Evolutionary conservation across 2,888 invertebrate species (phyloP).

Genomic region (Diarsia brunnea): DNA sequence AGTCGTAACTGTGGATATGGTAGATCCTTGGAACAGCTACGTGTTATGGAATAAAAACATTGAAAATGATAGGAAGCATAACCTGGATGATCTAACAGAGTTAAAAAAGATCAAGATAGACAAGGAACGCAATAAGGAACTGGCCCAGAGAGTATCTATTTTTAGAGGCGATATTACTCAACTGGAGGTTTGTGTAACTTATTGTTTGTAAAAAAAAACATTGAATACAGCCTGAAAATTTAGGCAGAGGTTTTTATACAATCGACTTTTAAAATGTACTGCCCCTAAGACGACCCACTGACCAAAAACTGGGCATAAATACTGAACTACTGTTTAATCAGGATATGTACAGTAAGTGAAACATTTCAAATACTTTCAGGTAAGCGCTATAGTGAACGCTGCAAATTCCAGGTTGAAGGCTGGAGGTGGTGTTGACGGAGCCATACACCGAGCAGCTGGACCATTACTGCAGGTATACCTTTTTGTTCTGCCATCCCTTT

Average conservation of each 20-base stretch:
- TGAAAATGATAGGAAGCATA: slow-evolving; percentile 79
- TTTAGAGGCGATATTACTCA: slow-evolving; percentile 96
- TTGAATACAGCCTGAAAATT: background rate
- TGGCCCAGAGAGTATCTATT: slow-evolving; percentile 92
- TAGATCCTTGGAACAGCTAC: slow-evolving; percentile 91
- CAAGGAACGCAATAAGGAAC: slow-evolving; percentile 77
- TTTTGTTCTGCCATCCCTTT: background rate
- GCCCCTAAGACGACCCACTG: no score
- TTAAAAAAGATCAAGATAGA: slow-evolving; percentile 80
- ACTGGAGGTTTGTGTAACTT: slow-evolving; percentile 90
- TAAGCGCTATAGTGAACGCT: slow-evolving; percentile 97
- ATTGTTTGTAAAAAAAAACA: background rate
- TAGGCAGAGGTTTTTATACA: no score
- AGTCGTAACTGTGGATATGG: slow-evolving; percentile 82
- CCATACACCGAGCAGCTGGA: slow-evolving; percentile 96
- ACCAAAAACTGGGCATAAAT: background rate
- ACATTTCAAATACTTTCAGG: slow-evolving; percentile 75
- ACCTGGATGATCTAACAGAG: slow-evolving; percentile 79
- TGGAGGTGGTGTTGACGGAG: slow-evolving; percentile 98
- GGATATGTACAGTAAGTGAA: background rate
- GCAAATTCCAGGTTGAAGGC: slow-evolving; percentile 94
- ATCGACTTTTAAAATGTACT: background rate
- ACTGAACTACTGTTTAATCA: background rate
- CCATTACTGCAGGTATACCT: slow-evolving; percentile 87
- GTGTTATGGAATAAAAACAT: slow-evolving; percentile 80